Evolutionary conservation across 23 tunicate genomes (phyloP).

Genomic region (Styela clava): DNA sequence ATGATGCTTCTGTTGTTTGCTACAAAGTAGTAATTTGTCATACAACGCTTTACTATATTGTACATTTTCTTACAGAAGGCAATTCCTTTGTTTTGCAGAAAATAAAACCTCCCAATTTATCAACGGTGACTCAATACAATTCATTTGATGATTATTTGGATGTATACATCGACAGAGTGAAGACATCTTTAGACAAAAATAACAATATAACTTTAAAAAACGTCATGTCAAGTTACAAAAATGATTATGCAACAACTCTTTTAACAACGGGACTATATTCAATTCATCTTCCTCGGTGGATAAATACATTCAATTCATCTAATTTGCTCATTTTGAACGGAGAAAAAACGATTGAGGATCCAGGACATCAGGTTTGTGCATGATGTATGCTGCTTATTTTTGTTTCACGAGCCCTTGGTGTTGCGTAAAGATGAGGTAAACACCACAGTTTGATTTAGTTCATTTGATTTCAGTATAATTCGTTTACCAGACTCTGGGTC

Average conservation of each 20-base stretch:
- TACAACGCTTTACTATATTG: too few species aligned
- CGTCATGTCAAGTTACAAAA: background rate
- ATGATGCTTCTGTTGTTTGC: too few species aligned
- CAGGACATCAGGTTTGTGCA: constrained; percentile 1
- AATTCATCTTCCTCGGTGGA: constrained; percentile 7
- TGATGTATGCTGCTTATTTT: too few species aligned
- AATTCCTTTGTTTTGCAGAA: too few species aligned
- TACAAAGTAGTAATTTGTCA: too few species aligned
- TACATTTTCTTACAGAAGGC: too few species aligned
- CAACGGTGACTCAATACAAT: constrained; percentile 11
- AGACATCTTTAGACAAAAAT: background rate
- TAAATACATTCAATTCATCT: background rate
- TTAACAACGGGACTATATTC: constrained; percentile 24
- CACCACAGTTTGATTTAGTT: too few species aligned
- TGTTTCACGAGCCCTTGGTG: too few species aligned
- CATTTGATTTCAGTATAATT: too few species aligned
- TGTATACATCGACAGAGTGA: constrained; percentile 21
- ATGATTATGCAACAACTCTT: constrained; percentile 1
- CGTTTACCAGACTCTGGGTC: too few species aligned
- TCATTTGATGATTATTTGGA: constrained; percentile 31
- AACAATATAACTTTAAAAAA: background rate
- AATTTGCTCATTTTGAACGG: constrained; percentile 11
- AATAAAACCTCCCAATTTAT: background rate
- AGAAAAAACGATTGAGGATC: background rate
- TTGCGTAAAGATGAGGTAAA: too few species aligned